Base-by-base conservation (phyloP, 2,888 invertebrate genomes). In the Plebejus anna region DNA sequence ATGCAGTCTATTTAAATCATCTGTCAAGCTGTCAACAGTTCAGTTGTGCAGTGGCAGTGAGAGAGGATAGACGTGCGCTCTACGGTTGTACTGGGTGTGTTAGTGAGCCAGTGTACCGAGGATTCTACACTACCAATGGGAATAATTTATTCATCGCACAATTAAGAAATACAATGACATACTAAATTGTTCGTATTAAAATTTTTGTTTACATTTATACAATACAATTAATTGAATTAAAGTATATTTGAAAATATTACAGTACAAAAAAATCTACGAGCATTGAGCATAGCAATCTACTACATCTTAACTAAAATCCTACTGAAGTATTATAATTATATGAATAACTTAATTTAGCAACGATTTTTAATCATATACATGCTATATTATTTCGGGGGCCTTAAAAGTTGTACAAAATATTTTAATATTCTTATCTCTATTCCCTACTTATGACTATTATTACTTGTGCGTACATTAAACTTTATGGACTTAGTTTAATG, bases 371-470 rank as follows among this genome's bases (percentile, higher is more conserved):
- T 36, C 66, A 66, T 9, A 66, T 66, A 28, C 0, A 28, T 13
- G 66, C 32, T 36, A 32, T 2, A 16, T 66, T 66, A 66, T 66
- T 32, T 66, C 4, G 32, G 5, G 4, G 3, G 36, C 2, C 66
- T 66, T 36, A 66, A 66, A 32, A 61, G 9, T 66, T 16, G 36
- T 66, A 66, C 32, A 66, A 66, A 36, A 66, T 66, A 66, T 66
- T 66, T 66, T 5, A 66, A 32, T 66, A 66, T 66, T 28, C 28
- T 66, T 66, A 28, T 11, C 4, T 9, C 61, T 66, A 32, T 22
- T 22, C 22, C 22, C 22, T 22, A 66, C 28, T 66, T 47, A 47
- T 9, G 9, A 11, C 32, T 4, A 66, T 22, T 22, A 22, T 22
- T 7, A 66, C 28, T 66, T 66, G 61, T 66, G 61, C 61, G 28